Conservation (phyloP, 1,140 invertebrate species). For the Nasonia longicornis region DNA sequence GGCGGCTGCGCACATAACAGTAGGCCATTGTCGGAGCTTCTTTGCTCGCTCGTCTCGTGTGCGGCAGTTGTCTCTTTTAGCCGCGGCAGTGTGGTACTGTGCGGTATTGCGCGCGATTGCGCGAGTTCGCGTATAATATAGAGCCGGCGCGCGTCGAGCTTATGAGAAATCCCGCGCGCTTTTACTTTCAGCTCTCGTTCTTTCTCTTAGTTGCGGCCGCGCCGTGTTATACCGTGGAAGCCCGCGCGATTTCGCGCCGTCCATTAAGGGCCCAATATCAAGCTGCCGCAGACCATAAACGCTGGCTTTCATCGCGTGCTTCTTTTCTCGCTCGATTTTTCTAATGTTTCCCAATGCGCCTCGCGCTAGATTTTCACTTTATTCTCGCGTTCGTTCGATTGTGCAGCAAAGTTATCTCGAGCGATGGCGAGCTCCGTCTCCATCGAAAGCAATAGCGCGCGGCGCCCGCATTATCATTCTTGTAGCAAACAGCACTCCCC, state of each 20-base stretch:
- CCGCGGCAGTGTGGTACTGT: background rate
- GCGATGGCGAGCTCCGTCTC: background rate
- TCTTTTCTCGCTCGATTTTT: too few species aligned
- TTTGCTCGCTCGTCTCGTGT: background rate
- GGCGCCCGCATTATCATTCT: conserved; percentile 62
- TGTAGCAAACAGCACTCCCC: conserved; percentile 55
- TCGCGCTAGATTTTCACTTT: too few species aligned
- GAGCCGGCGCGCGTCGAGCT: conserved; percentile 55
- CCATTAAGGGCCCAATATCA: conserved; percentile 66
- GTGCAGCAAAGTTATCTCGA: background rate
- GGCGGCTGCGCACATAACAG: background rate
- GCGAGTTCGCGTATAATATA: conserved; percentile 4
- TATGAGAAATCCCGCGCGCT: conserved; percentile 63
- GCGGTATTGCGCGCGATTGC: background rate
- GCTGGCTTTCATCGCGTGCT: too few species aligned
- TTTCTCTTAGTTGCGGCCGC: conserved; percentile 29
- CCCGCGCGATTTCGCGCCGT: conserved; percentile 56
- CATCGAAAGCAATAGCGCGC: conserved; percentile 20
- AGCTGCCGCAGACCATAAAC: conserved; percentile 37
- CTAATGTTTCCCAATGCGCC: too few species aligned
- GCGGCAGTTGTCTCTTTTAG: background rate
- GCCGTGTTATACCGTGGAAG: conserved; percentile 36
- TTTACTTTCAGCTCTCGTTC: conserved; percentile 59
- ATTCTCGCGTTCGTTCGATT: background rate
- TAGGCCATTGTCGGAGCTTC: background rate